phyloP scores from a whole-genome alignment of 2,797 vertebrate species.

The Neostethus bicornis region DNA sequence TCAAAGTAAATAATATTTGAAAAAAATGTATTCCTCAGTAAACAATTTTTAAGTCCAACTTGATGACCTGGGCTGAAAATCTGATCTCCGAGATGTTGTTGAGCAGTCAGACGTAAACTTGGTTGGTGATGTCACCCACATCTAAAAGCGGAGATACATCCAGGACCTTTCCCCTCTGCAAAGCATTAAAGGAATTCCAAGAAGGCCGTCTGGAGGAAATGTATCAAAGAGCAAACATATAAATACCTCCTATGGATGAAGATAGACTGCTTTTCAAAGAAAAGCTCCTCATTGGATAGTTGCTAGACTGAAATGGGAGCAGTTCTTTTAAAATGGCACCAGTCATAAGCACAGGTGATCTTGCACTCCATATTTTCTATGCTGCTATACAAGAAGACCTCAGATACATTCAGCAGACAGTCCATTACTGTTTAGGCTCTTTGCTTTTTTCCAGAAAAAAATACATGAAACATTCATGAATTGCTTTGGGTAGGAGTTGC shows the following conservation, averaged over 20 bases:
- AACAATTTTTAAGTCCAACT: constrained; percentile 28
- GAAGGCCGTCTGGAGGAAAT: constrained; percentile 46
- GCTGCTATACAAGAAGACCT: constrained; percentile 50
- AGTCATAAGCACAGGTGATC: constrained; percentile 51
- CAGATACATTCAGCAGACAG: constrained; percentile 22
- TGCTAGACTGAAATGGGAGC: constrained; percentile 50
- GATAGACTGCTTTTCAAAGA: constrained; percentile 36
- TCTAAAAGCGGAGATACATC: constrained; percentile 53
- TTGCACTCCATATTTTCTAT: constrained; percentile 42
- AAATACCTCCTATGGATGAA: constrained; percentile 59
- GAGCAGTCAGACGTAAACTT: constrained; percentile 44
- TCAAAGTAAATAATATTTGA: constrained; percentile 23
- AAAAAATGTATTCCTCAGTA: constrained; percentile 6
- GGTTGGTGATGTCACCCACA: constrained; percentile 65
- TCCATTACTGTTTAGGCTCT: constrained; percentile 25
- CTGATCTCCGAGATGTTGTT: constrained; percentile 41
- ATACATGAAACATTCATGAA: constrained; percentile 49
- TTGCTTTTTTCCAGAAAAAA: constrained; percentile 23
- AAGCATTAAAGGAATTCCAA: constrained; percentile 48
- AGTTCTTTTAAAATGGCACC: constrained; percentile 49
- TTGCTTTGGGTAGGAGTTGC: constrained; percentile 41
- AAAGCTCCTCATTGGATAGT: constrained; percentile 25
- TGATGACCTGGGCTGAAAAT: constrained; percentile 22
- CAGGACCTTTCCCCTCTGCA: constrained; percentile 13
- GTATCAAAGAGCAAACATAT: constrained; percentile 60